phyloP scores from a whole-genome alignment of 2,888 invertebrate genomes.

The Dicyrtomina minuta region DNA sequence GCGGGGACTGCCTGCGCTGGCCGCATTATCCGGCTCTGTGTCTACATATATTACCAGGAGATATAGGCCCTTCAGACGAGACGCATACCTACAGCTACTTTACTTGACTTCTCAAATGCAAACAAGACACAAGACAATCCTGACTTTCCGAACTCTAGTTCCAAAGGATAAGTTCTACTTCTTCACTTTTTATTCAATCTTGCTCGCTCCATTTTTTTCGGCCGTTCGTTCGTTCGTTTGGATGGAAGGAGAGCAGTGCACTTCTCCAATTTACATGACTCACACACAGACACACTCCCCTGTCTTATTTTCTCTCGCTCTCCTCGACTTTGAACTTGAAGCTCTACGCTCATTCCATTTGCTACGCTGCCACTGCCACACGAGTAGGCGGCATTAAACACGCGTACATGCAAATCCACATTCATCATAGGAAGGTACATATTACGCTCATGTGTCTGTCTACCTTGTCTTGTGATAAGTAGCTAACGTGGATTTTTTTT shows the following conservation, averaged over 20 bases:
- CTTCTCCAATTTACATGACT: conserved; percentile 1
- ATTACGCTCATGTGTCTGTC: neutral
- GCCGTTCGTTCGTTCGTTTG: no score
- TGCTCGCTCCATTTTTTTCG: neutral
- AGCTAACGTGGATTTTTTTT: neutral
- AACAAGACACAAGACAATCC: no score
- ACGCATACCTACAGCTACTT: no score
- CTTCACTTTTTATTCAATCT: conserved; percentile 3
- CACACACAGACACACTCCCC: neutral
- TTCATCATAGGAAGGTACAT: no score
- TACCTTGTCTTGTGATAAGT: conserved; percentile 10
- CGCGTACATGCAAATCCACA: conserved; percentile 14
- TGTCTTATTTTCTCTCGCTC: no score
- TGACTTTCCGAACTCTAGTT: no score
- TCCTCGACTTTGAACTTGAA: neutral
- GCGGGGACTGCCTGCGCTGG: no score
- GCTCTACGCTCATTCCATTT: neutral
- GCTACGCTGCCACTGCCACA: neutral
- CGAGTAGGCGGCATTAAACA: conserved; percentile 7
- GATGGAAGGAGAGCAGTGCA: neutral
- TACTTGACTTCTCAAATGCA: no score
- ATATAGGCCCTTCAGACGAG: no score
- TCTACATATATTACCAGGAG: no score
- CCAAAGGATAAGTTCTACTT: no score
- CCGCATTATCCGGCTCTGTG: no score